Evolutionary conservation across 2,797 vertebrate species (phyloP).

Genomic region (Eospalax fontanierii): DNA sequence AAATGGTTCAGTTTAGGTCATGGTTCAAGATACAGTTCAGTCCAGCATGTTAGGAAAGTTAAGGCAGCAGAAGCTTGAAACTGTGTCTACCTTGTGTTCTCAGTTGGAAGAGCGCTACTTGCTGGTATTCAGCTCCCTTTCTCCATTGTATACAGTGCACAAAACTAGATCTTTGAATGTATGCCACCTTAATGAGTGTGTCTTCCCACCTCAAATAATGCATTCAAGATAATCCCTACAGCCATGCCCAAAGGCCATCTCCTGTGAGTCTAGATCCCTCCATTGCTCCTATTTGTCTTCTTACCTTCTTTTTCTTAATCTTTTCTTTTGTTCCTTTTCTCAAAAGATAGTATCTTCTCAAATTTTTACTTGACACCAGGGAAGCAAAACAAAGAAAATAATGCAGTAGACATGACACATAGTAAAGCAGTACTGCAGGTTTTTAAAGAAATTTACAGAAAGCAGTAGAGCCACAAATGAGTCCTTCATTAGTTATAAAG

Average conservation of each 20-base stretch:
- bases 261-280: neutral
- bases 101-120: neutral
- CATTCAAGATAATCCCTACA: neutral
- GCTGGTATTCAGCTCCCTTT: neutral
- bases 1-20: neutral
- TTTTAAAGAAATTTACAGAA: neutral
- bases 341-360: neutral
- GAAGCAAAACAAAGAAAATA: neutral
- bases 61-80: neutral
- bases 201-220: neutral
- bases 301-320: neutral
- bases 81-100: neutral
- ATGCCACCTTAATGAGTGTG: neutral
- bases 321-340: neutral
- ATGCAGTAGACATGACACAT: neutral
- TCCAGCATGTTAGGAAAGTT: neutral
- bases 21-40: neutral
- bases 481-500: neutral
- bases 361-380: neutral
- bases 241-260: neutral
- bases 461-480: neutral
- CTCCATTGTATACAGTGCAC: neutral
- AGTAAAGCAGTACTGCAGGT: neutral
- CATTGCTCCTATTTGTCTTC: no score
- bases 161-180: neutral